phyloP scores from a whole-genome alignment of 2,888 invertebrate genomes.

The Zygogramma bicolorata region DNA sequence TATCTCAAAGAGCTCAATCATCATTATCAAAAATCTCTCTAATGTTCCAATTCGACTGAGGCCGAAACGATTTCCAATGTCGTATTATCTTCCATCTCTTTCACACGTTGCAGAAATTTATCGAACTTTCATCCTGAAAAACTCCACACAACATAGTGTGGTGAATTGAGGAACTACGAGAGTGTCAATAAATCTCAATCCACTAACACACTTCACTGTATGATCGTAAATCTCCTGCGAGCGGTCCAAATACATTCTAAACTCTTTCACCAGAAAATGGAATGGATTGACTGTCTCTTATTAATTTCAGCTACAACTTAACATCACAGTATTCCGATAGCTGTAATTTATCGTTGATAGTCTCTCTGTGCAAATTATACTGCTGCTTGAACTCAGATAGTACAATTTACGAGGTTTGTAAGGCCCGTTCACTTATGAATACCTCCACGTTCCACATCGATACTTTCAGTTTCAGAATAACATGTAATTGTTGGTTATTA shows the following conservation, averaged over 20 bases:
- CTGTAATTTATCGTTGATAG: not conserved
- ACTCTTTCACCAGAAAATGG: constrained; percentile 9
- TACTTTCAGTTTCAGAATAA: not conserved
- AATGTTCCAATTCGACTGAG: too few species aligned
- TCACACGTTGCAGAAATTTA: not conserved
- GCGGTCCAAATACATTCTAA: constrained; percentile 5
- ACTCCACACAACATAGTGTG: not conserved
- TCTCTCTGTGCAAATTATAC: constrained; percentile 1
- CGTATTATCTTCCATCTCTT: too few species aligned
- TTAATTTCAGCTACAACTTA: not conserved
- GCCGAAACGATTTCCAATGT: too few species aligned
- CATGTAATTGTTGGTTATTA: not conserved
- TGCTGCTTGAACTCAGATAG: not conserved
- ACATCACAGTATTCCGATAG: not conserved
- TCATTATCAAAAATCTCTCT: too few species aligned
- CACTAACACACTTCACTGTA: constrained; percentile 4
- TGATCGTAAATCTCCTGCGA: not conserved
- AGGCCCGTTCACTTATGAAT: not conserved
- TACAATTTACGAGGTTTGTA: not conserved
- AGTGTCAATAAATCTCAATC: not conserved
- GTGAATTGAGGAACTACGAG: constrained; percentile 6
- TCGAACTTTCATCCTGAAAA: not conserved
- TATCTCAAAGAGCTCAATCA: too few species aligned
- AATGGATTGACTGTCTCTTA: not conserved
- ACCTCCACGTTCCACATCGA: not conserved